Evolutionary conservation across 2,797 vertebrate genomes (phyloP), one percentile per base, ranked within the genome.

Genomic region (Enteromius treurensis): DNA sequence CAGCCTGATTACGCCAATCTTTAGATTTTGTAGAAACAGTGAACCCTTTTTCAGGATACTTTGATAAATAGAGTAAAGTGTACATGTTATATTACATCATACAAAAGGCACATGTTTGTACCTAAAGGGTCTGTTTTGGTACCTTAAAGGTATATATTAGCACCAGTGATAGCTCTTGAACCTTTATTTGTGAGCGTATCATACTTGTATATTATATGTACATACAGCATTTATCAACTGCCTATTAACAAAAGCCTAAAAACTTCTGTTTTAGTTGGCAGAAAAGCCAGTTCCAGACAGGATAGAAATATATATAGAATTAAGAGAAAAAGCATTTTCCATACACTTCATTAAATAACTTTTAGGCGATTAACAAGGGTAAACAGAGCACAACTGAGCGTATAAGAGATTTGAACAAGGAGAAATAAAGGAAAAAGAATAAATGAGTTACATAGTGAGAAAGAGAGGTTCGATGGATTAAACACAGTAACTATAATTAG

Each of bases 401-500:
- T 42, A 47, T 32, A 53, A 78, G 83, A 79, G 19, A 49, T 83
- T 78, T 3, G 81, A 55, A 81, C 45, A 64, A 68, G 71, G 68
- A 47, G 58, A 45, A 67, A 51, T 11, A 1, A 49, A 17, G 42
- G 49, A 70, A 37, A 65, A 74, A 23, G 26, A 73, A 65, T 80
- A 34, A 58, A 70, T 69, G 67, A 75, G 69, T 29, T 62, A 5
- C n/a, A 55, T 9, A 9, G 21, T 58, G 6, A 67, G 65, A 62
- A 49, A 42, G 15, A 67, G 14, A 51, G 70, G 68, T 40, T 77
- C 62, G 14, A 34, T 2, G 74, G 86, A 81, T 87, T 84, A 85
- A 75, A 85, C 0, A 0, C 29, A 65, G 79, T 68, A 80, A 82
- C 69, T 77, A 70, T 79, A 85, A 88, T 85, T 86, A 88, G 83